Evolutionary conservation across 2,888 invertebrate species (phyloP), one percentile per base, ranked within the genome.

Genomic region (Eurytoma californica): DNA sequence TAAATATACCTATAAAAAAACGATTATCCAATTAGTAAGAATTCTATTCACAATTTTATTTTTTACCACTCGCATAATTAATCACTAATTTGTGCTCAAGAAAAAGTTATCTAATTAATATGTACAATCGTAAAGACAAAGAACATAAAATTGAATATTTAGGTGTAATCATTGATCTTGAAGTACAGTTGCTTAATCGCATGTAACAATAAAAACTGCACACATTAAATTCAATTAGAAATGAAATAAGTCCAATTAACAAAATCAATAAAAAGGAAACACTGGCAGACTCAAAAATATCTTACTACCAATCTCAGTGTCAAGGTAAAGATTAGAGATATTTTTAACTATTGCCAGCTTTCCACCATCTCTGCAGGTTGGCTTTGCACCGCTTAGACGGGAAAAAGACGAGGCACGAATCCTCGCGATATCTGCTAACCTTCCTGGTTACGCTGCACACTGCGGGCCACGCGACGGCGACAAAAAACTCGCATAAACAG

Each of bases 291-390:
- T 47, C 39, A 16, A 47, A n/a, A 77, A 30, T 49, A 63, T 39
- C 20, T 68, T 16, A 18, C 30, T 60, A 61, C 60, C 28, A 58
- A 67, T 63, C 30, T 72, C 79, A 80, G 76, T 80, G 80, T 80
- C 80, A 80, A 80, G 80, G 79, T 57, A 68, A 68, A 30, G 75
- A 70, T 72, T 58, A 24, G 28, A n/a, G 74, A 72, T 79, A 79
- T 79, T 75, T 75, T 72, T 79, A 75, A 75, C 57, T n/a, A 13
- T 55, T 39, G 39, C 39, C 7, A 51, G 2, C 16, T 28, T 58
- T 69, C 60, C 63, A 4, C 58, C 49, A 65, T 55, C 30, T 5
- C 30, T 16, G n/a, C n/a, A 20, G 47, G 58, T n/a, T 57, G 3
- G 16, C 14, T 65, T 16, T 63, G n/a, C 30, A 30, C n/a, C 7